These are phyloP conservation scores for Pseudomyrmex pallidus DNA, from an alignment of 1,140 invertebrate genomes.

Conservation along the genomic window DNA sequence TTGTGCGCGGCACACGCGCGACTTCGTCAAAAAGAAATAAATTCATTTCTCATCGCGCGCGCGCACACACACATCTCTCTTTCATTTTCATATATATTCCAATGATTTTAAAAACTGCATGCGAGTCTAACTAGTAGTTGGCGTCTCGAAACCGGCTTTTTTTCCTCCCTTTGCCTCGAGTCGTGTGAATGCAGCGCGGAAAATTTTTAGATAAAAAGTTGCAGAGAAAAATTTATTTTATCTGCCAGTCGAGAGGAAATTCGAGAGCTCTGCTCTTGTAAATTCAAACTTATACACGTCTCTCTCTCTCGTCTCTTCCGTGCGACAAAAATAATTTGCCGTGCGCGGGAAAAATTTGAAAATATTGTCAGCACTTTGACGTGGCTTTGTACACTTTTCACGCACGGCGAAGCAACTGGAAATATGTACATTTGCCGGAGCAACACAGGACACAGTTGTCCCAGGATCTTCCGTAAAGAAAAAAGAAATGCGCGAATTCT, in stretches of 20 bases:
- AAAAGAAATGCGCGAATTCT: neutral
- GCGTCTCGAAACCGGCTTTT: slow-evolving; percentile 40
- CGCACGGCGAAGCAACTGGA: neutral
- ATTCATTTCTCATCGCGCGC: slow-evolving; percentile 1
- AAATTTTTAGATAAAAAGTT: slow-evolving; percentile 33
- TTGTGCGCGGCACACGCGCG: neutral
- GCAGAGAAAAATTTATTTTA: slow-evolving; percentile 18
- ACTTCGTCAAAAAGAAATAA: slow-evolving; percentile 9
- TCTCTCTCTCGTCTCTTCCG: neutral
- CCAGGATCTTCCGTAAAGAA: slow-evolving; percentile 15
- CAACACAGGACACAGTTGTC: neutral
- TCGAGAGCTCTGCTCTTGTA: neutral
- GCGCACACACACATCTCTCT: no score
- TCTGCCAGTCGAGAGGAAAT: slow-evolving; percentile 26
- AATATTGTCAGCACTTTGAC: neutral
- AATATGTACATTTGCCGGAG: neutral
- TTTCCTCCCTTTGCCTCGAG: neutral
- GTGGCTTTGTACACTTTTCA: neutral
- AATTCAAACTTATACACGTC: slow-evolving; percentile 7
- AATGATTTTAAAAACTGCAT: slow-evolving; percentile 29
- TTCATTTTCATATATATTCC: slow-evolving; percentile 45
- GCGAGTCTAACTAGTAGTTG: neutral
- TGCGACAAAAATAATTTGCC: slow-evolving; percentile 26
- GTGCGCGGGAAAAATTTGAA: neutral
- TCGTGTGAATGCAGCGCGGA: neutral